Evolutionary conservation across 2,888 invertebrate species (phyloP), one percentile per base, ranked within the genome.

Genomic region (Chrysomela aeneicollis): DNA sequence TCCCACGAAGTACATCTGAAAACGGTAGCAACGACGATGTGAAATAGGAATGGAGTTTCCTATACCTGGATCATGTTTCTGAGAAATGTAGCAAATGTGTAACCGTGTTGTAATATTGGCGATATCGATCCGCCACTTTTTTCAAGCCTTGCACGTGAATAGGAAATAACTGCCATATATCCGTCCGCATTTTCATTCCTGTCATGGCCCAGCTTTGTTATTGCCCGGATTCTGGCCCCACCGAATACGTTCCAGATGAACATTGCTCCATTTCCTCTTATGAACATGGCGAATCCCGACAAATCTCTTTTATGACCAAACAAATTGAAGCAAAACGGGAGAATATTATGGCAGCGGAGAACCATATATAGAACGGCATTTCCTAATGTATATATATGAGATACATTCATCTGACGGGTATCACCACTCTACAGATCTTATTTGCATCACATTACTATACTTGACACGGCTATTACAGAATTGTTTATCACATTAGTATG

Each of bases 151-250:
- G 15, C 42, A 42, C 42, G 42, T 42, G 42, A 42, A 42, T 15
- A 15, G 42, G 42, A 42, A 42, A 42, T 42, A 42, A 42, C 42
- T 42, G 42, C 42, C 42, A 42, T 42, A 42, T 42, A 42, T 42
- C 15, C 42, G n/a, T 42, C 42, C 42, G 15, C 42, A 42, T 42
- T 42, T 42, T 12, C 42, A 42, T 42, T 42, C 42, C n/a, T 42
- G 42, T 42, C 42, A 42, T 42, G 42, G n/a, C 42, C n/a, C 42
- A 15, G 42, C 42, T 42, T 42, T 42, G 42, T 42, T 42, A 42
- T 42, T 42, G 42, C 42, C 15, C 42, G 42, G 15, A 42, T 42
- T 15, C 42, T 42, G 42, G 42, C 42, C 42, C 15, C 8, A 15
- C 15, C 15, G 42, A 42, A 42, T 42, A 42, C 42, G 42, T 42